phyloP scores from a whole-genome alignment of 2,888 invertebrate genomes.

The Parnassius glacialis region DNA sequence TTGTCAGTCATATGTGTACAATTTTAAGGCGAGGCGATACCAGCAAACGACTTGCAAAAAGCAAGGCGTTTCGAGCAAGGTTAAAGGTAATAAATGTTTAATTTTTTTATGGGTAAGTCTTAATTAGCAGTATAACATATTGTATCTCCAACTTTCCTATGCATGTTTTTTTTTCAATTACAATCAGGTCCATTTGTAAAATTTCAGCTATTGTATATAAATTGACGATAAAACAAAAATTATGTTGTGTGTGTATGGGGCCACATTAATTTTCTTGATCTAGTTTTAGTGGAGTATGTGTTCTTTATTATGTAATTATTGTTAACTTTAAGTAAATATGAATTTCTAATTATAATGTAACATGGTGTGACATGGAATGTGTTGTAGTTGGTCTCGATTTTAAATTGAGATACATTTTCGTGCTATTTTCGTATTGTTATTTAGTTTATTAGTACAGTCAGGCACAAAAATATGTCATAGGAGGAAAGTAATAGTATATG shows the following conservation, averaged over 20 bases:
- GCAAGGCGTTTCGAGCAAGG: no score
- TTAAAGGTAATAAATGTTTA: no score
- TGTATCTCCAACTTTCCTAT: no score
- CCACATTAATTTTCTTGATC: slow-evolving; percentile 26
- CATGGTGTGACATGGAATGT: neutral
- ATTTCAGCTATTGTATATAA: slow-evolving; percentile 28
- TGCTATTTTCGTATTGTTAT: slow-evolving; percentile 19
- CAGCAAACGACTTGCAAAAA: no score
- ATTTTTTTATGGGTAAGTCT: no score
- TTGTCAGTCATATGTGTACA: no score
- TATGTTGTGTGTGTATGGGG: slow-evolving; percentile 21
- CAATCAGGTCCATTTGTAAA: slow-evolving; percentile 10
- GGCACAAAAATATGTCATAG: slow-evolving; percentile 17
- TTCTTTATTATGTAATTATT: slow-evolving; percentile 26
- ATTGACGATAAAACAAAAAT: neutral
- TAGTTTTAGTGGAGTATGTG: slow-evolving; percentile 31
- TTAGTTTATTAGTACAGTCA: slow-evolving; percentile 26
- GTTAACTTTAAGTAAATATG: slow-evolving; percentile 25
- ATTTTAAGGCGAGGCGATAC: no score
- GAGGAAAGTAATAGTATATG: neutral
- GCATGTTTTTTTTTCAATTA: neutral
- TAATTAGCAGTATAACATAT: no score
- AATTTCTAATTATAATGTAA: slow-evolving; percentile 21
- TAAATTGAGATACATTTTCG: slow-evolving; percentile 23
- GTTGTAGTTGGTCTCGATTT: slow-evolving; percentile 23